phyloP scores from a whole-genome alignment of 2,888 invertebrate species.

The Zhuqinia jingwanae region DNA sequence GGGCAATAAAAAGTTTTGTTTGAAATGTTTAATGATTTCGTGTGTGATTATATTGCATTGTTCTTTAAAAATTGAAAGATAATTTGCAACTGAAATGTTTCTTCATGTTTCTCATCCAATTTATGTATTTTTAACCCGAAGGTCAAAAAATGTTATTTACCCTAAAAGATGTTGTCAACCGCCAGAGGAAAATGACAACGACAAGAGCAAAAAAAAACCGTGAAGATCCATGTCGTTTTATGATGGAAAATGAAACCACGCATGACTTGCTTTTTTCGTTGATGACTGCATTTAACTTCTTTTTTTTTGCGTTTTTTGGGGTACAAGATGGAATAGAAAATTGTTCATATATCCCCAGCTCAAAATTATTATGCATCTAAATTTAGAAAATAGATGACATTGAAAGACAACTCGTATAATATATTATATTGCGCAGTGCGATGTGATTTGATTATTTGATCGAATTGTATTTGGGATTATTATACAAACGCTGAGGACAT shows the following conservation, averaged over 20 bases:
- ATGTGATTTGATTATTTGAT: too few relatives aligned
- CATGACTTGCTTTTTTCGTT: background rate
- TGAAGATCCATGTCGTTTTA: background rate
- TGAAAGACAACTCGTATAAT: slow-evolving; percentile 23
- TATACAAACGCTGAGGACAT: background rate
- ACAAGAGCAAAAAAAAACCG: background rate
- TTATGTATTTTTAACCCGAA: background rate
- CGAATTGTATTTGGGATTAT: background rate
- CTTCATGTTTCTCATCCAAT: too few relatives aligned
- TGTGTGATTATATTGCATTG: too few relatives aligned
- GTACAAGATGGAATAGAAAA: too few relatives aligned
- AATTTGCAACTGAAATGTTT: too few relatives aligned
- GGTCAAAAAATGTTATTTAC: too few relatives aligned
- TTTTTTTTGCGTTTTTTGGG: too few relatives aligned
- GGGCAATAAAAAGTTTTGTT: background rate
- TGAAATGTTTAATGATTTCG: background rate
- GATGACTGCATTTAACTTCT: background rate
- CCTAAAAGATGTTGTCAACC: slow-evolving; percentile 20
- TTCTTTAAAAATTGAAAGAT: too few relatives aligned
- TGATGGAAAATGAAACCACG: background rate
- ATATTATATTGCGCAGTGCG: too few relatives aligned
- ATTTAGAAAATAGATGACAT: background rate
- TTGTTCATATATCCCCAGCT: too few relatives aligned
- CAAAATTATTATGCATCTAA: too few relatives aligned
- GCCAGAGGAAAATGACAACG: too few relatives aligned